phyloP scores from a whole-genome alignment of 2,113 vertebrate species.

The Psittacula cyanocephala region DNA sequence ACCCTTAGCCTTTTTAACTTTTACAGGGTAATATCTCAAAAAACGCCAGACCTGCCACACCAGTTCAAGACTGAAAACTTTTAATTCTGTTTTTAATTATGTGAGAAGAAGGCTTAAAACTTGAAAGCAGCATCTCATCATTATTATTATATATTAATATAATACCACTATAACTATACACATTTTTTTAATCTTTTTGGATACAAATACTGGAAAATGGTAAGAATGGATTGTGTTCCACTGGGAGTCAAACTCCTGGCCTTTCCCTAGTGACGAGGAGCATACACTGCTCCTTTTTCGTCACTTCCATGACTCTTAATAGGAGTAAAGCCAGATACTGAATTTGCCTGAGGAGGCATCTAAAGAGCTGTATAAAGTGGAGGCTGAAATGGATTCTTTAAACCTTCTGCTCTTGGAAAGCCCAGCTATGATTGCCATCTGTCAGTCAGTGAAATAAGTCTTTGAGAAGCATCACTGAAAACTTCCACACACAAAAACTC shows the following conservation, averaged over 20 bases:
- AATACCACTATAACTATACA: not conserved
- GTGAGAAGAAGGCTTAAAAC: not conserved
- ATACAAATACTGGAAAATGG: not conserved
- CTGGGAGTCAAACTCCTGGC: not conserved
- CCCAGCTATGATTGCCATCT: accelerated
- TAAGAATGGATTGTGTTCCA: not conserved
- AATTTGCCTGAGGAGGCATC: not conserved
- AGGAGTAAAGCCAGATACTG: not conserved
- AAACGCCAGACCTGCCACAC: accelerated
- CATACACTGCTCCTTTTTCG: not conserved
- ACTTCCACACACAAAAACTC: not conserved
- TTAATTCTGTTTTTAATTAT: not conserved
- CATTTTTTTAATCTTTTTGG: not conserved
- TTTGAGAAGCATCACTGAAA: not conserved
- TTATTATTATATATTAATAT: not conserved
- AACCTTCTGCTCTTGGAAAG: not conserved
- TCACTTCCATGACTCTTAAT: not conserved
- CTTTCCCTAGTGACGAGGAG: not conserved
- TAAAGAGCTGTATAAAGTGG: not conserved
- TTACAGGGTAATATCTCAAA: not conserved
- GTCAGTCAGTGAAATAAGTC: not conserved
- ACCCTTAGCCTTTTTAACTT: not conserved
- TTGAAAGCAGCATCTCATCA: not conserved
- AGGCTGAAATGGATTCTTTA: accelerated
- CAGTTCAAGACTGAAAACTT: not conserved